Conservation (phyloP, 2,888 invertebrate species). For the Cecidostiba fungosa region DNA sequence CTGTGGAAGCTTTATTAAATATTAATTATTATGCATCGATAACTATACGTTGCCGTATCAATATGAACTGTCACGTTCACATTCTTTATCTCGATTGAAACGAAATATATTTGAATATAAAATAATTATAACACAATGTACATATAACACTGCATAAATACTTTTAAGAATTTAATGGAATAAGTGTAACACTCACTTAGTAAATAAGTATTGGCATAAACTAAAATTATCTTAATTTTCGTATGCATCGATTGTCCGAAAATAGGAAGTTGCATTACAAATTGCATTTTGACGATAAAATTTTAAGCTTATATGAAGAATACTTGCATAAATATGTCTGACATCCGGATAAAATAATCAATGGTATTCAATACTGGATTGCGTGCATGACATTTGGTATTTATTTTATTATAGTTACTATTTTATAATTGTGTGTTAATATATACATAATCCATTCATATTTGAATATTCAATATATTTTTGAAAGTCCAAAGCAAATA, state of each 20-base stretch:
- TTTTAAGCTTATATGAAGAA: background rate
- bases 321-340: background rate
- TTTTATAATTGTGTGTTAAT: background rate
- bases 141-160: background rate
- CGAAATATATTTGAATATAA: background rate
- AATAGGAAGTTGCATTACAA: background rate
- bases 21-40: background rate
- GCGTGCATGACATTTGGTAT: background rate
- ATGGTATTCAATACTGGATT: background rate
- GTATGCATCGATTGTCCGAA: background rate
- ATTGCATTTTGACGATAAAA: conserved; percentile 36
- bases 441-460: background rate
- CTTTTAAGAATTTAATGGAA: background rate
- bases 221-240: background rate
- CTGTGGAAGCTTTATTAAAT: too few species aligned
- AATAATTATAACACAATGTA: background rate
- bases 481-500: background rate
- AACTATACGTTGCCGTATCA: background rate
- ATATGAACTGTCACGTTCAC: background rate
- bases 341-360: background rate
- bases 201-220: background rate
- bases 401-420: background rate
- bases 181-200: background rate
- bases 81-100: background rate
- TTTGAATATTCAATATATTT: background rate